A percentile compares a stretch with the other conserved stretches of the same genome.
Conservation (phyloP, 2,113 vertebrate genomes). For the Prunella himalayana region DNA sequence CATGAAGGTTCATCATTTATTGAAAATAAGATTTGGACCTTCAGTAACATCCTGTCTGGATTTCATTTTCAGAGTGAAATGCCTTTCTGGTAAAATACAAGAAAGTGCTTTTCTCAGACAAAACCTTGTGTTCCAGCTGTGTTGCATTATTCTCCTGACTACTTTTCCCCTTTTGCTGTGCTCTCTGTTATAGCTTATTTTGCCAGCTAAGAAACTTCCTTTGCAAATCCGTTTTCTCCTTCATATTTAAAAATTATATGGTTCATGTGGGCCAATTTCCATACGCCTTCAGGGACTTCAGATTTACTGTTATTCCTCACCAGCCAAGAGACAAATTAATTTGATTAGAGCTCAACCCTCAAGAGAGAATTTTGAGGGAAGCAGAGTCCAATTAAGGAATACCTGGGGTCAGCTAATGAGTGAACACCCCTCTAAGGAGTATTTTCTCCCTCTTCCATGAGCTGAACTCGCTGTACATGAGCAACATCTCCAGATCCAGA, state of each 20-base stretch:
- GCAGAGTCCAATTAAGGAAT: not conserved
- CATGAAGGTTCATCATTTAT: slow-evolving; percentile 59
- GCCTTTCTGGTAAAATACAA: slow-evolving; percentile 14
- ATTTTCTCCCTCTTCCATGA: not conserved
- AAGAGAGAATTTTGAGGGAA: not conserved
- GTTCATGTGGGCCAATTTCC: not conserved
- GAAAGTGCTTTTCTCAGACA: slow-evolving; percentile 1
- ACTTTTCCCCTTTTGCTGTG: not conserved
- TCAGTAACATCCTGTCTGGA: slow-evolving; percentile 18
- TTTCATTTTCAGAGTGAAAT: slow-evolving; percentile 34
- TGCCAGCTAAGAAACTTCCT: not conserved
- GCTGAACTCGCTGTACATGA: not conserved
- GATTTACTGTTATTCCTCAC: slow-evolving; percentile 27
- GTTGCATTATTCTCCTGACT: not conserved
- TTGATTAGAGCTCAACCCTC: slow-evolving; percentile 1
- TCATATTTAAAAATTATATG: slow-evolving; percentile 1
- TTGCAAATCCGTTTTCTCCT: not conserved
- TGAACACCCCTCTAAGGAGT: not conserved
- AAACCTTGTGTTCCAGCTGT: not conserved
- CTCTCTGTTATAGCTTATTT: not conserved
- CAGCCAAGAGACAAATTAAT: not conserved
- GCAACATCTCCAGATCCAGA: not conserved
- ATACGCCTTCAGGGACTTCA: not conserved
- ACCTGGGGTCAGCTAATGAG: not conserved
- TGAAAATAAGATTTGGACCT: slow-evolving; percentile 52